A percentile compares a stretch with the other conserved stretches of the same genome.
These are phyloP conservation scores for Eupsittula cactorum DNA, from an alignment of 2,113 vertebrate species.

Conservation along the genomic window DNA sequence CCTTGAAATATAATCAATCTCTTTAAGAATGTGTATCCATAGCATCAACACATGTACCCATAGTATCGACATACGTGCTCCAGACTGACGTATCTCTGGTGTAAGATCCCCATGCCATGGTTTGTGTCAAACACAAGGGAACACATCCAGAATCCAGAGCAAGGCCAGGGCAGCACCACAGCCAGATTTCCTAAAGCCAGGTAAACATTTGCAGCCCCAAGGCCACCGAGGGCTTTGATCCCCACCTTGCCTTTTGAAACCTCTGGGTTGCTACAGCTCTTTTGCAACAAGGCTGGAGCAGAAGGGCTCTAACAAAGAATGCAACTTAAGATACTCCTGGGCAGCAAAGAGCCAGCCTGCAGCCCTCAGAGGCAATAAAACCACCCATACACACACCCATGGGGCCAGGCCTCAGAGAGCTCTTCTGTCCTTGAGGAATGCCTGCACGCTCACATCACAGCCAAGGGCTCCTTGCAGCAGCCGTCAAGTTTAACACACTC, in stretches of 20 bases:
- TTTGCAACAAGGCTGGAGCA: not conserved
- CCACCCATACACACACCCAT: not conserved
- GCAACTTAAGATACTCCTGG: not conserved
- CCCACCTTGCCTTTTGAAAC: not conserved
- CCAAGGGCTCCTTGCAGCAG: not conserved
- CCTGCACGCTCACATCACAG: not conserved
- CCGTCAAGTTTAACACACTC: accelerated
- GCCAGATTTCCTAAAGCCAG: not conserved
- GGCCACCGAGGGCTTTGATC: not conserved
- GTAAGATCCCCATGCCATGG: accelerated
- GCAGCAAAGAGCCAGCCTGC: not conserved
- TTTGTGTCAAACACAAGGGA: not conserved
- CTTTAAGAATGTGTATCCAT: not conserved
- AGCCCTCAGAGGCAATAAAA: not conserved
- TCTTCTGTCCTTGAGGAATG: not conserved
- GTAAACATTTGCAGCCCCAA: not conserved
- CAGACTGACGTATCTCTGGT: accelerated
- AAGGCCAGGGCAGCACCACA: not conserved
- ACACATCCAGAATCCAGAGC: accelerated
- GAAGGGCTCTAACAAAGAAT: not conserved
- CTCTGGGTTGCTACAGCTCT: not conserved
- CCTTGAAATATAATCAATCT: not conserved
- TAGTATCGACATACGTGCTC: too few species aligned
- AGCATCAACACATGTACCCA: too few species aligned
- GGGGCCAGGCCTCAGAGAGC: not conserved